phyloP scores from a whole-genome alignment of 2,797 vertebrate species.

The Coreius guichenoti region DNA sequence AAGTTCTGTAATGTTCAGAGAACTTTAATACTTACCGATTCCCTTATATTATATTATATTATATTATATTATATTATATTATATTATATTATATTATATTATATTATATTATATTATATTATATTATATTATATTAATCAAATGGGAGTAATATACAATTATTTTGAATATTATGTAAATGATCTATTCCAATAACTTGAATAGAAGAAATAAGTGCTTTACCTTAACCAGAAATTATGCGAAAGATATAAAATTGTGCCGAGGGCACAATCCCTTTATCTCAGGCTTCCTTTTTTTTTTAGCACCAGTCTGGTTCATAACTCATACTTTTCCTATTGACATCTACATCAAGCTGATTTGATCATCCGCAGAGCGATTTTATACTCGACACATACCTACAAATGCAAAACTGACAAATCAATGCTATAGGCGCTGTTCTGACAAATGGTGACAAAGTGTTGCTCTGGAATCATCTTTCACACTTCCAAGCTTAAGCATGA shows the following conservation, averaged over 20 bases:
- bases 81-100: background rate
- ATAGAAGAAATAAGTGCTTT: background rate
- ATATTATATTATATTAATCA: slow-evolving; percentile 4
- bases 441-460: slow-evolving; percentile 41
- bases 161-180: background rate
- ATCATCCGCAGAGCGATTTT: slow-evolving; percentile 21
- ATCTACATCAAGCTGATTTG: slow-evolving; percentile 26
- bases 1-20: background rate
- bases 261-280: background rate
- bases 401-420: slow-evolving; percentile 40
- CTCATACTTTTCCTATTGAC: slow-evolving; percentile 31
- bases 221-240: slow-evolving; percentile 1
- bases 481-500: background rate
- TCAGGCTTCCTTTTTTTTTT: background rate
- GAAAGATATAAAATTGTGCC: background rate
- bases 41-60: background rate
- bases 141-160: background rate
- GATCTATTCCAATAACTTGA: background rate
- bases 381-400: slow-evolving; percentile 23
- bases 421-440: slow-evolving; percentile 29
- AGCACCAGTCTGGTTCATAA: background rate
- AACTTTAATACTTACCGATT: background rate
- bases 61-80: slow-evolving; percentile 5
- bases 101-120: slow-evolving; percentile 1
- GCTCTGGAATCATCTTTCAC: slow-evolving; percentile 9